phyloP scores from a whole-genome alignment of 2,113 vertebrate species.

The Melanotaenia duboulayi region DNA sequence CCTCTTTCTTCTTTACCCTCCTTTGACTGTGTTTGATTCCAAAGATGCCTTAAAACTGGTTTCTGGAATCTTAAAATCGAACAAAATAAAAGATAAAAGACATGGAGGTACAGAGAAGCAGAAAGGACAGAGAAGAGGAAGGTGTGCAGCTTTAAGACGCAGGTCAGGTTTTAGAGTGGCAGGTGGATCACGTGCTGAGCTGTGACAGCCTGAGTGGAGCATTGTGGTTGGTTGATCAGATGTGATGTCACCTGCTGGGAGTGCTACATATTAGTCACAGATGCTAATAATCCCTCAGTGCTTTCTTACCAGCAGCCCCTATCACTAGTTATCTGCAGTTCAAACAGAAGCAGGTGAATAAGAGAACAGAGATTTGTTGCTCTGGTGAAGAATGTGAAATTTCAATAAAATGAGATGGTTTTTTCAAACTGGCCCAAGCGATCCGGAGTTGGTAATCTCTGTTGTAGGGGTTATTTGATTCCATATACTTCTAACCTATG shows the following conservation, averaged over 20 bases:
- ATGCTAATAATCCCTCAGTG: constrained; percentile 17
- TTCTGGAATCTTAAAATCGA: neutral
- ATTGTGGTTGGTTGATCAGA: constrained; percentile 46
- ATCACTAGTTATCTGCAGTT: neutral
- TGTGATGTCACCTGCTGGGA: constrained; percentile 38
- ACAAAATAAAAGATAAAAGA: neutral
- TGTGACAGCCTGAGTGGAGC: constrained; percentile 1
- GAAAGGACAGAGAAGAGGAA: neutral
- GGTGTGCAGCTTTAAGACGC: constrained; percentile 6
- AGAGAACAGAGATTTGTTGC: no score
- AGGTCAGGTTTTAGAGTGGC: constrained; percentile 25
- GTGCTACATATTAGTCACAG: neutral
- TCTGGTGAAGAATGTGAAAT: no score
- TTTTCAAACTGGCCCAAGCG: no score
- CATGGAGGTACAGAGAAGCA: rapidly evolving
- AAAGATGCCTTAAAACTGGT: neutral
- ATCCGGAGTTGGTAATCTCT: no score
- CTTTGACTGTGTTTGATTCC: neutral
- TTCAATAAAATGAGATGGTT: no score
- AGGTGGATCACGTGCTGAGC: constrained; percentile 52
- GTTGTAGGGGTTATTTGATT: no score
- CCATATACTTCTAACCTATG: no score
- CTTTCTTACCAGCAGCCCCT: neutral
- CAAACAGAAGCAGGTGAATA: neutral
- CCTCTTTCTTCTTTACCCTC: neutral